Base-by-base conservation (phyloP, 1,140 invertebrate genomes). In the Melanaphis sacchari region DNA sequence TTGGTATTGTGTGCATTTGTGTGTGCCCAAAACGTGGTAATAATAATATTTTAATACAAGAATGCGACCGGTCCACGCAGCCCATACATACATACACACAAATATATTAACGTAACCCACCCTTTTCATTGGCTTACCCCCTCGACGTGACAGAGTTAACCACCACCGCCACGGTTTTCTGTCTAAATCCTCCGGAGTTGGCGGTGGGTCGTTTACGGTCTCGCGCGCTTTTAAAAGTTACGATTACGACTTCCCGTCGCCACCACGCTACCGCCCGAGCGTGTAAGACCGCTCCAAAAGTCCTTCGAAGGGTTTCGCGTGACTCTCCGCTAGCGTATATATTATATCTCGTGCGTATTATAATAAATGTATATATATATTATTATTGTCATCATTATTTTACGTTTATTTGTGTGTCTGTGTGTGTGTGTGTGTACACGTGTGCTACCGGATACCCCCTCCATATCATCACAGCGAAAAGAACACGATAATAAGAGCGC, bases 201-300 rank as follows among this genome's bases (percentile, higher is more conserved):
- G 90, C 41, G 36, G 52, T 11, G 22, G 76, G 59, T 76, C 91
- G 66, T 92, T 92, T 84, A 92, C 91, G 91, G 91, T 93, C 91
- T 93, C 76, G 91, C 90, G 90, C 90, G 91, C 91, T 85, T 93
- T 54, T 85, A 93, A 93, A 93, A 93, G 91, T 92, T 92, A 92
- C 91, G 91, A 92, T 93, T 85, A 93, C 81, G 91, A 91, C 90
- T 91, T 91, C 90, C 90, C 90, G 59, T 76, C 52, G 90, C 49
- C 88, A 36, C 24, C 85, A 31, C 84, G 15, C 24, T 31, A 76
- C 59, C 59, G 18, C 59, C 82, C 40, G 82, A 84, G 8, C 38
- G n/a, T 76, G 59, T 82, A 38, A 82, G 76, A 11, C n/a, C 76
- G 82, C 40, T 8, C 36, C n/a, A 36, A n/a, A 36, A 76, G n/a